These are phyloP conservation scores for Anadara kagoshimensis DNA, from an alignment of 1,140 invertebrate genomes.

Conservation along the genomic window DNA sequence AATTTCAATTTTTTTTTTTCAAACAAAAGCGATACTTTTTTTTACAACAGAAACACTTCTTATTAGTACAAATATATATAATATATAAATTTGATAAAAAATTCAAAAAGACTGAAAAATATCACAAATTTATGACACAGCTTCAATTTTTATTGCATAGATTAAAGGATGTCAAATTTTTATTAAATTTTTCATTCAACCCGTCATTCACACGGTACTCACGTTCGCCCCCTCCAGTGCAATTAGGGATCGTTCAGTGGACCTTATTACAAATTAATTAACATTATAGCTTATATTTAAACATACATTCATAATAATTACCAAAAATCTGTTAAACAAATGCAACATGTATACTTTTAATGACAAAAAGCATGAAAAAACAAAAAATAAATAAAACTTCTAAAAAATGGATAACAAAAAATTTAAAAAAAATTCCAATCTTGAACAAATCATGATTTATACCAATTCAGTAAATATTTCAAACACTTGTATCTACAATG, in stretches of 20 bases:
- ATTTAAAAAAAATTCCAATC: too few species aligned
- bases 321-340: not conserved
- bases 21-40: constrained; percentile 6
- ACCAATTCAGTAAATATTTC: too few species aligned
- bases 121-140: not conserved
- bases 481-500: too few species aligned
- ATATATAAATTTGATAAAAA: not conserved
- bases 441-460: too few species aligned
- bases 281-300: not conserved
- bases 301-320: not conserved
- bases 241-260: not conserved
- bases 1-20: not conserved
- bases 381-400: constrained; percentile 1
- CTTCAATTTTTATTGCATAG: not conserved
- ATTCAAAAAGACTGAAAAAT: not conserved
- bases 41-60: not conserved
- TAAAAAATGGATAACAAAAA: not conserved
- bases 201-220: too few species aligned
- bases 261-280: not conserved
- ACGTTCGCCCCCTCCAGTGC: not conserved
- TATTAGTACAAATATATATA: not conserved
- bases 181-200: not conserved
- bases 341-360: not conserved
- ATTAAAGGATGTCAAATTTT: not conserved
- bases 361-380: not conserved